Conservation (phyloP, 2,113 vertebrate genomes). For the Pagrus major region DNA sequence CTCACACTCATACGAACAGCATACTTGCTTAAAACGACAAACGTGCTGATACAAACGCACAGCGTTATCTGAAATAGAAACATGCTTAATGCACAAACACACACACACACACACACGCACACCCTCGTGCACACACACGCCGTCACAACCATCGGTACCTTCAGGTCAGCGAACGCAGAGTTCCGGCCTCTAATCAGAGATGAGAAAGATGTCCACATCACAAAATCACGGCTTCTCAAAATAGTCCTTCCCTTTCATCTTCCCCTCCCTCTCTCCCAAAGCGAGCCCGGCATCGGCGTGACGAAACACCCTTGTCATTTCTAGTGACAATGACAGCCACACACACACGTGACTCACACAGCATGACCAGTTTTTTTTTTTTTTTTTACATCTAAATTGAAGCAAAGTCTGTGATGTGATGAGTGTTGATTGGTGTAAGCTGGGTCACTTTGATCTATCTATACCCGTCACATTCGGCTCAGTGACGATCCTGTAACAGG, state of each 20-base stretch:
- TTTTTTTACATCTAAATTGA: constrained; percentile 34
- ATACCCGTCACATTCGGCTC: constrained; percentile 40
- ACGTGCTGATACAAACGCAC: constrained; percentile 39
- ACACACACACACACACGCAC: neutral
- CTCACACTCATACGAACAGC: constrained; percentile 27
- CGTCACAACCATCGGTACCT: constrained; percentile 17
- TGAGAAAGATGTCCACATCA: constrained; percentile 66
- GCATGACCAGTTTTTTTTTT: constrained; percentile 40
- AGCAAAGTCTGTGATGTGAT: constrained; percentile 59
- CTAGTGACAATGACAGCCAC: constrained; percentile 42
- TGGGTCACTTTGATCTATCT: constrained; percentile 66
- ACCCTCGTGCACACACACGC: fast-evolving
- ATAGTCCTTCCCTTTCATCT: constrained; percentile 65
- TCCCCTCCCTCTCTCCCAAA: constrained; percentile 48
- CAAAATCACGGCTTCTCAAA: constrained; percentile 68
- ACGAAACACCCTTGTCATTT: constrained; percentile 67
- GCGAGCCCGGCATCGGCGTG: constrained; percentile 27
- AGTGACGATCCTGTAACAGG: constrained; percentile 11
- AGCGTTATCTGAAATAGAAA: constrained; percentile 36
- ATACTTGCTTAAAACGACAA: constrained; percentile 41
- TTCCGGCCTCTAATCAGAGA: constrained; percentile 63
- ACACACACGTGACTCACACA: neutral
- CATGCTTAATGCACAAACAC: too few species aligned
- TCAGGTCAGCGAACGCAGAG: constrained; percentile 63
- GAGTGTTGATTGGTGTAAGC: constrained; percentile 52